Evolutionary conservation across 2,888 invertebrate genomes (phyloP).

Genomic region (Megastigmus dorsalis): DNA sequence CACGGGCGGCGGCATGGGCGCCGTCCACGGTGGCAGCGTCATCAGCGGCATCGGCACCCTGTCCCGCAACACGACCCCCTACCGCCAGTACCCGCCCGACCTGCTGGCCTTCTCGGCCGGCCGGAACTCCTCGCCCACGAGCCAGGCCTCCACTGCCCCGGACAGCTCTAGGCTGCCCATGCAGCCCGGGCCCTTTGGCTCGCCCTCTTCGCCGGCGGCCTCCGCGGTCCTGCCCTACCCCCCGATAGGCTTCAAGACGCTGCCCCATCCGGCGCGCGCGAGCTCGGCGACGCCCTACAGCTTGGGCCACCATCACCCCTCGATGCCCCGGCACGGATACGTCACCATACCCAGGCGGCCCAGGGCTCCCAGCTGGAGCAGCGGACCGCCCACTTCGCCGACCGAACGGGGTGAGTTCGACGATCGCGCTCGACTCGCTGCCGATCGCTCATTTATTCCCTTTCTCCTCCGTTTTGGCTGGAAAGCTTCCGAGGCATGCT

Average conservation of each 20-base stretch:
- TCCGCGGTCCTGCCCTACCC: constrained; percentile 54
- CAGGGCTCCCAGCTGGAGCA: constrained; percentile 88
- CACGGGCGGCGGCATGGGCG: constrained; percentile 54
- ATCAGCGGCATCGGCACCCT: constrained; percentile 73
- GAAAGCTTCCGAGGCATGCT: background rate
- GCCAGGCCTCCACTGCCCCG: constrained; percentile 87
- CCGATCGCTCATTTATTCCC: background rate
- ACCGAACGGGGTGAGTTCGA: constrained; percentile 56
- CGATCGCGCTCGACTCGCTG: background rate
- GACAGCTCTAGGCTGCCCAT: constrained; percentile 80
- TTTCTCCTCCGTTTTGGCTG: background rate
- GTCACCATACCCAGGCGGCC: constrained; percentile 91
- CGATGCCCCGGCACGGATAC: constrained; percentile 86
- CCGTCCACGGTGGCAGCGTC: constrained; percentile 31
- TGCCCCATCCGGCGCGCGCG: constrained; percentile 79
- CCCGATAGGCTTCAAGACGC: constrained; percentile 79
- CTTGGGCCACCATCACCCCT: constrained; percentile 72
- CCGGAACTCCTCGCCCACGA: constrained; percentile 74
- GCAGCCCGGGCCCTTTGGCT: constrained; percentile 64
- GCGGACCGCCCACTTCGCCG: constrained; percentile 77
- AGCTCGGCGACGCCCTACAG: constrained; percentile 61
- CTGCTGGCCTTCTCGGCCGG: constrained; percentile 86
- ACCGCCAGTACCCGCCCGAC: constrained; percentile 86
- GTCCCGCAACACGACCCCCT: constrained; percentile 76
- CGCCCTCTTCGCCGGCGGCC: constrained; percentile 74